Evolutionary conservation across 2,113 vertebrate genomes (phyloP), one percentile per base, ranked within the genome.

Genomic region (Dasyurus viverrinus): DNA sequence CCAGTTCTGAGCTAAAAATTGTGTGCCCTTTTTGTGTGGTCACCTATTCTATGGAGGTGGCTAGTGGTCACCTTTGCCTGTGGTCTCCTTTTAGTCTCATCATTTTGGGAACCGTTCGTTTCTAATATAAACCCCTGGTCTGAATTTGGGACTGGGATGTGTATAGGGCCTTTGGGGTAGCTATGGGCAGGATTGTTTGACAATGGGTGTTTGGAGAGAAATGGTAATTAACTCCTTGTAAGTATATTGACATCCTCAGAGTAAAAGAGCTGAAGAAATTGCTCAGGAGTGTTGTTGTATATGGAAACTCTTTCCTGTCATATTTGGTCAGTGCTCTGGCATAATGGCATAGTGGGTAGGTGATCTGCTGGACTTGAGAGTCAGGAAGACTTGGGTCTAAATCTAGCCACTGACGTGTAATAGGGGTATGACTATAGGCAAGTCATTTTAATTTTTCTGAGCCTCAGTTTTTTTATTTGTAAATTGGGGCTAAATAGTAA

Each of bases 141-240:
- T 93, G 60, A 89, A 8, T 96, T 96, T 97, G 91, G 50, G 42
- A 89, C 14, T 93, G 25, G 27, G 16, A 96, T 3, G 9, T 68
- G 14, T 93, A 92, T 94, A 95, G 53, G n/a, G 2, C 91, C 91
- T 36, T 68, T 36, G 27, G 22, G 7, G 4, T 92, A 94, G 93
- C n/a, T 23, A 68, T 53, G 48, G 36, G 94, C 47, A 47, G 68
- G 22, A 91, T 76, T 92, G 19, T 90, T 54, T 92, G 46, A 84
- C 68, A 48, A 22, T 76, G 36, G 36, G 12, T 95, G 60, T 96
- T 55, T 46, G 42, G 5, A 89, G 30, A 84, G 93, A 92, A 92
- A 57, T 90, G 30, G 94, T 97, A 89, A 55, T 68, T 92, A 96
- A 91, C 48, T 68, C 19, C 36, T 94, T 68, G 76, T 46, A 95